Evolutionary conservation across 2,113 vertebrate species (phyloP), one percentile per base, ranked within the genome.

Genomic region (Menura novaehollandiae): DNA sequence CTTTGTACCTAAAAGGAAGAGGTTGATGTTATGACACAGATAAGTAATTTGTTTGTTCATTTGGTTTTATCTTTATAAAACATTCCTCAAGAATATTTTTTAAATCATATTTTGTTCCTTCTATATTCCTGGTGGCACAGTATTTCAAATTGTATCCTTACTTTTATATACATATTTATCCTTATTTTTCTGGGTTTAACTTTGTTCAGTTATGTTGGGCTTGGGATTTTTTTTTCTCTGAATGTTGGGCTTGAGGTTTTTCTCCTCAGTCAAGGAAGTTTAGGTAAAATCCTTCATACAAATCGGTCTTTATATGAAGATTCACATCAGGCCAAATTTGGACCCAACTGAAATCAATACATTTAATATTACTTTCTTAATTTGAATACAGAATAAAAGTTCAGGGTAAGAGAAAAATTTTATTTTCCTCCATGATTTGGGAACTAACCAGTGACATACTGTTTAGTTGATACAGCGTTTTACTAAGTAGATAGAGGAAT

Each of bases 191-290:
- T 75, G 35, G 7, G 7, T 69, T 84, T 60, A 41, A 72, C 72
- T 91, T 86, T 86, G 43, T 43, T 72, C 10, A 51, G 12, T 79
- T 35, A 39, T 75, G 10, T 41, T 16, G 7, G 9, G 1, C 1
- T 18, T 53, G 32, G 16, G 4, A 3, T 0, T 9, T 39, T 71
- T 41, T 9, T 41, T 41, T 69, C 27, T 39, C 69, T 88, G 28
- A 44, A 63, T 75, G 10, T 41, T 16, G 7, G 10, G 1, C 1
- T 18, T 53, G 32, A 13, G 6, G 6, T 0, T 9, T 39, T 41
- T 9, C 11, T n/a, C 6, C 20, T 71, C 43, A 77, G 8, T 67
- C 30, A 73, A n/a, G 28, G 28, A 64, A 67, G 6, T 68, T 44
- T 63, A 23, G 21, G 11, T 33, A 71, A 91, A 91, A 69, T 20